Evolutionary conservation across 92 coral and sea anemone genomes (phyloP).

Genomic region (Paramuricea clavata): DNA sequence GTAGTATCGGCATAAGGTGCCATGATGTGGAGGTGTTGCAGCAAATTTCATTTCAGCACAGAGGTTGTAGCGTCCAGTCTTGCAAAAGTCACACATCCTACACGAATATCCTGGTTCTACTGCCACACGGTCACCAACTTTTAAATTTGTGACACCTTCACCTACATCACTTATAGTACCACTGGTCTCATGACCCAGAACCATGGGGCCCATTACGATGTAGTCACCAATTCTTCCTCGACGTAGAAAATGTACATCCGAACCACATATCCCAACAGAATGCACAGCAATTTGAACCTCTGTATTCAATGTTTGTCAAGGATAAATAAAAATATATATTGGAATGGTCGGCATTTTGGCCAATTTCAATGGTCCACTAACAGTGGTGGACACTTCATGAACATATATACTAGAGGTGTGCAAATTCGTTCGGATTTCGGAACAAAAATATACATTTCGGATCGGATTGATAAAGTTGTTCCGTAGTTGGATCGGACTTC

Average conservation of each 20-base stretch:
- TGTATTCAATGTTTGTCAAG: slow-evolving; percentile 13
- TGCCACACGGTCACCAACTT: slow-evolving; percentile 97
- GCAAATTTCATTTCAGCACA: slow-evolving; percentile 90
- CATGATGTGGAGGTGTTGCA: slow-evolving; percentile 95
- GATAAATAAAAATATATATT: too few relatives aligned
- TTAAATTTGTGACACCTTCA: slow-evolving; percentile 88
- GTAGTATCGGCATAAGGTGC: slow-evolving; percentile 86
- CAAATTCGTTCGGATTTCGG: too few relatives aligned
- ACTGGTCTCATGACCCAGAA: slow-evolving; percentile 91
- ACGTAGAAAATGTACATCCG: slow-evolving; percentile 95
- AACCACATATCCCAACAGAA: slow-evolving; percentile 98
- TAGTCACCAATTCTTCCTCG: slow-evolving; percentile 91
- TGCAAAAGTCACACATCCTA: slow-evolving; percentile 84
- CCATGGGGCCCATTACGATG: slow-evolving; percentile 90
- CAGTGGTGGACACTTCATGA: too few relatives aligned
- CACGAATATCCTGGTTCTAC: slow-evolving; percentile 94
- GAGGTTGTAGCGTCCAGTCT: slow-evolving; percentile 91
- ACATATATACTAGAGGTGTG: too few relatives aligned
- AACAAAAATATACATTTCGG: too few relatives aligned
- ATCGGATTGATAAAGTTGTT: too few relatives aligned
- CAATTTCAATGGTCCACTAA: too few relatives aligned
- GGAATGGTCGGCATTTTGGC: too few relatives aligned
- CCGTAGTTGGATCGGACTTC: too few relatives aligned
- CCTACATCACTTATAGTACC: slow-evolving; percentile 87
- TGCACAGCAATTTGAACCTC: slow-evolving; percentile 95